Conservation (phyloP, 2,797 vertebrate species). For the Glossophaga mutica region DNA sequence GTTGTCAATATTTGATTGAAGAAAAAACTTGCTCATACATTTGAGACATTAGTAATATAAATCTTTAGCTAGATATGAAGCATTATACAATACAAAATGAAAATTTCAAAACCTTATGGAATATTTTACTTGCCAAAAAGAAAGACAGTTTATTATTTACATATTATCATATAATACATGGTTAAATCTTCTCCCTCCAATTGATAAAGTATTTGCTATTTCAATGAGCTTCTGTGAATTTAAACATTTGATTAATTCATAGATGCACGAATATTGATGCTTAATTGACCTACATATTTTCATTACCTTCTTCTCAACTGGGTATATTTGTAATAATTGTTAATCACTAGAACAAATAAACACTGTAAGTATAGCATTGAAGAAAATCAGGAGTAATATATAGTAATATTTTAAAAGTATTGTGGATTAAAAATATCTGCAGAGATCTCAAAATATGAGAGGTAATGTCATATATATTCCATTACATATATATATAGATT, state of each 20-base stretch:
- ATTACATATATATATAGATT: background rate
- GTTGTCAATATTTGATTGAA: conserved; percentile 55
- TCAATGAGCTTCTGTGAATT: conserved; percentile 27
- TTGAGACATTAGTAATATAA: conserved; percentile 40
- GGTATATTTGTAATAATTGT: background rate
- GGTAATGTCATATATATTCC: background rate
- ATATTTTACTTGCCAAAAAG: conserved; percentile 33
- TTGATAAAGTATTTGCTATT: background rate
- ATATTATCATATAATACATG: background rate
- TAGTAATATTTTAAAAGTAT: background rate
- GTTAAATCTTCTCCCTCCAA: background rate
- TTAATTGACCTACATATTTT: background rate
- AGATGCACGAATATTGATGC: background rate
- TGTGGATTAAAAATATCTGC: background rate
- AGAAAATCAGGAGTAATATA: background rate
- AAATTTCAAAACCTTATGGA: conserved; percentile 58
- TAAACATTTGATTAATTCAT: conserved; percentile 21
- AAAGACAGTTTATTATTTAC: conserved; percentile 23
- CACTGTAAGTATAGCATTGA: background rate
- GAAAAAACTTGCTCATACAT: background rate
- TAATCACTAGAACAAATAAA: conserved; percentile 24
- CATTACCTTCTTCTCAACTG: conserved; percentile 8
- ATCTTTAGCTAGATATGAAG: background rate
- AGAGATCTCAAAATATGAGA: background rate
- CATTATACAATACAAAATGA: conserved; percentile 48